Evolutionary conservation across 53 echinoderm and acorn worm species (phyloP).

Genomic region (Antedon mediterranea): DNA sequence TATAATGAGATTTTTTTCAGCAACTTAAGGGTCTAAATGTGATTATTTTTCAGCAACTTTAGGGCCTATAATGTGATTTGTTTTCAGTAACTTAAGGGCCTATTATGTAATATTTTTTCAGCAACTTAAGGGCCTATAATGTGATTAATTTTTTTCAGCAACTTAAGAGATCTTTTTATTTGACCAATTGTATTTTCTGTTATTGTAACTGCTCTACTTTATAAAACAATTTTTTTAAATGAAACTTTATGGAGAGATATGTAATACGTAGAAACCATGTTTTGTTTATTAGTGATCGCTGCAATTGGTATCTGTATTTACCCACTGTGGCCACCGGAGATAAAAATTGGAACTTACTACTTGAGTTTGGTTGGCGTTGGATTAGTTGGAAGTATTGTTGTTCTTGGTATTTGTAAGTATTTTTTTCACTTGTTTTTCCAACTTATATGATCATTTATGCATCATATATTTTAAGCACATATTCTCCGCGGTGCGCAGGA

Average conservation of each 20-base stretch:
- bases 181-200: neutral
- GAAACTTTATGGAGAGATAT: neutral
- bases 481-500: no score
- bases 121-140: no score
- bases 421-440: neutral
- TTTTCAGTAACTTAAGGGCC: no score
- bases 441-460: no score
- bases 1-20: no score
- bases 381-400: slow-evolving; percentile 60
- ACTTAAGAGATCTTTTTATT: no score
- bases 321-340: slow-evolving; percentile 94
- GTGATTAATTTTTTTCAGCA: no score
- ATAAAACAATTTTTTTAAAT: neutral
- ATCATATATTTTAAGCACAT: no score
- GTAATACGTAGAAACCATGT: neutral
- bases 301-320: slow-evolving; percentile 75
- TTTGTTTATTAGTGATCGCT: slow-evolving; percentile 48
- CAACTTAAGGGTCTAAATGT: no score
- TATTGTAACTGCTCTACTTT: neutral
- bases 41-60: no score
- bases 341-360: slow-evolving; percentile 83
- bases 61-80: no score
- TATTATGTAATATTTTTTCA: no score
- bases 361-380: slow-evolving; percentile 66
- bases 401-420: slow-evolving; percentile 60